Base-by-base conservation (phyloP, 30 jellyfish, hydroid and myxozoan genomes). In the Pseudorhiza aurosa region DNA sequence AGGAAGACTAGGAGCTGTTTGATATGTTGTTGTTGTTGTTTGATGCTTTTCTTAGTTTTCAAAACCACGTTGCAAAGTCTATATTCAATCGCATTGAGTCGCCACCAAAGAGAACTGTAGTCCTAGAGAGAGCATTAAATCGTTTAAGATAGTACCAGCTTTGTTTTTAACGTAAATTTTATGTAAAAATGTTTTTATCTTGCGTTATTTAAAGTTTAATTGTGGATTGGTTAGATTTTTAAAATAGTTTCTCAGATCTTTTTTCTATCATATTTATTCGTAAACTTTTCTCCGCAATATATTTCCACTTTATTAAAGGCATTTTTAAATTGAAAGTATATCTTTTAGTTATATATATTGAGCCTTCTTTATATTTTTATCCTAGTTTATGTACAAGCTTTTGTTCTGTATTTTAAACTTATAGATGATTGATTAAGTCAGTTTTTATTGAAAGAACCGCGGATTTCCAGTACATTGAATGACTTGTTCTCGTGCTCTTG, bases 1-100 rank as follows among this genome's bases (percentile, higher is more conserved):
- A 51, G 86, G 25, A 30, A 72, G 64, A 46, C 45, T 72, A 50
- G 18, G 65, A 56, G 86, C 86, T 56, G 86, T 37, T 56, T 49
- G 43, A 51, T 58, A 27, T 50, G 33, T 18, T 26, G 84, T 18
- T 56, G 75, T 72, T 50, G 59, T 72, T 32, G 75, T 50, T 50
- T 29, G 50, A 7, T 7, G 50, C 12, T 12, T 5, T 39, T 39
- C 10, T 39, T 39, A 12, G 50, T 39, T 39, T 39, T 39, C 10
- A 39, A 39, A 39, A 39, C 7, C 50, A n/a, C n/a, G n/a, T n/a
- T n/a, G n/a, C n/a, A n/a, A n/a, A n/a, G n/a, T n/a, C n/a, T n/a
- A n/a, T n/a, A n/a, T n/a, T n/a, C n/a, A n/a, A n/a, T n/a, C n/a
- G n/a, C n/a, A n/a, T n/a, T n/a, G n/a, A n/a, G n/a, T n/a, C n/a